Evolutionary conservation across 2,797 vertebrate genomes (phyloP).

Genomic region (Myiothlypis coronata): DNA sequence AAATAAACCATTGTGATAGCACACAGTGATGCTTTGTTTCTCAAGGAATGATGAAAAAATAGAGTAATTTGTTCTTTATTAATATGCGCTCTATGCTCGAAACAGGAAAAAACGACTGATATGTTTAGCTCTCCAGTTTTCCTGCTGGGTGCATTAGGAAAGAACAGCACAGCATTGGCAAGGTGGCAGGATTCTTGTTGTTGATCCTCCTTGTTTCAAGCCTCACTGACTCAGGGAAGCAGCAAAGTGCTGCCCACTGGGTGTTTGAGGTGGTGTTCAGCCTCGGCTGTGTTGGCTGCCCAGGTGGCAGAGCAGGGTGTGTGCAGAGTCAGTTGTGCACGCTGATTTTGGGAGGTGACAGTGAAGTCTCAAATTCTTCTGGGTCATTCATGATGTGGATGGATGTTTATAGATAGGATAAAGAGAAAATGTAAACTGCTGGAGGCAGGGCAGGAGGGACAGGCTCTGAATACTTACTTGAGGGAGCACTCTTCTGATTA

Average conservation of each 20-base stretch:
- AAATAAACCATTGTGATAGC: conserved; percentile 22
- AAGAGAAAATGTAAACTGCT: not conserved
- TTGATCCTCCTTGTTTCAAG: not conserved
- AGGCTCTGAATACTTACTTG: fast-evolving
- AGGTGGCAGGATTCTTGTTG: not conserved
- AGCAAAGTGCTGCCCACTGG: not conserved
- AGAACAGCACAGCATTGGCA: not conserved
- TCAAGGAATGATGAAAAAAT: not conserved
- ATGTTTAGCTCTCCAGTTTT: not conserved
- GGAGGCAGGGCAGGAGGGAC: fast-evolving
- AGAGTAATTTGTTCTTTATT: not conserved
- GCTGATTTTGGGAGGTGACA: not conserved
- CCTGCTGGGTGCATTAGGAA: not conserved
- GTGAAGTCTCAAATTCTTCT: not conserved
- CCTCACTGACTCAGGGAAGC: not conserved
- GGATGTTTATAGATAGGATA: not conserved
- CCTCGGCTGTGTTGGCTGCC: not conserved
- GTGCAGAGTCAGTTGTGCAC: not conserved
- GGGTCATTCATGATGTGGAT: not conserved
- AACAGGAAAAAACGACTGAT: not conserved
- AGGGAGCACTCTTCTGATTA: not conserved
- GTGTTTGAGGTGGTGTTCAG: not conserved
- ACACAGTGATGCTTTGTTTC: not conserved
- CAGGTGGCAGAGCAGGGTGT: not conserved
- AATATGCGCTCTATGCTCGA: not conserved